Conservation (phyloP, 53 echinoderm and acorn worm species). For the Astropecten irregularis region DNA sequence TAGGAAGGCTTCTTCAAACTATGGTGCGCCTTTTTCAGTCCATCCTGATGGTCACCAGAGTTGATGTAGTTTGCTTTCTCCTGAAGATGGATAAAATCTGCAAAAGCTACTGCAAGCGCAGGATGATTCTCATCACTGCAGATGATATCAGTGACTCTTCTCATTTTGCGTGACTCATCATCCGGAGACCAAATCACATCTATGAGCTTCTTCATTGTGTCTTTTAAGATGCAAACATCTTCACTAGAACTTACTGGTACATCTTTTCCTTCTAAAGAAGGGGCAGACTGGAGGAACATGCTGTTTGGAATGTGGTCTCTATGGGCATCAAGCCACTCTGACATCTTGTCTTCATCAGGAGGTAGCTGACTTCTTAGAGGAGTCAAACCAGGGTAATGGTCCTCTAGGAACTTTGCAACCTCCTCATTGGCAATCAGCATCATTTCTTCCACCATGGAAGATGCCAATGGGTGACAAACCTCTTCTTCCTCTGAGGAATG, state of each 20-base stretch:
- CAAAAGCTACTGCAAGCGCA: slow-evolving; percentile 56
- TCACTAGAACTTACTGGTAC: background rate
- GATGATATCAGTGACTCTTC: slow-evolving; percentile 56
- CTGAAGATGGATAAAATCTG: slow-evolving; percentile 51
- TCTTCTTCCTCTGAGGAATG: slow-evolving; percentile 64
- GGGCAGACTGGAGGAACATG: slow-evolving; percentile 17
- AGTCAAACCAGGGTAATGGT: slow-evolving; percentile 38
- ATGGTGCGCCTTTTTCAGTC: background rate
- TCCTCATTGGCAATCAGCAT: slow-evolving; percentile 69
- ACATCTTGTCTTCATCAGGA: slow-evolving; percentile 55
- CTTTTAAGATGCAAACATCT: background rate
- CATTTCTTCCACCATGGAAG: slow-evolving; percentile 75
- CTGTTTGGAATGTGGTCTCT: slow-evolving; percentile 55
- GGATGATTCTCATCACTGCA: slow-evolving; percentile 78
- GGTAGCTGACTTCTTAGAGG: slow-evolving; percentile 75
- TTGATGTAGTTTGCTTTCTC: slow-evolving; percentile 61
- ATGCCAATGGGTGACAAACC: slow-evolving; percentile 66
- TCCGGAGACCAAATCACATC: background rate
- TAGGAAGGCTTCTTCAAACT: slow-evolving; percentile 56
- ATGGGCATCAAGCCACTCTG: slow-evolving; percentile 55
- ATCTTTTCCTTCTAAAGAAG: background rate
- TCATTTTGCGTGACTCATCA: background rate
- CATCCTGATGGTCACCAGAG: slow-evolving; percentile 55
- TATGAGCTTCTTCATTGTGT: background rate
- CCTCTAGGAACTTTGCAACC: slow-evolving; percentile 61